Base-by-base conservation (phyloP, 2,888 invertebrate species). In the Catocala fraxini region DNA sequence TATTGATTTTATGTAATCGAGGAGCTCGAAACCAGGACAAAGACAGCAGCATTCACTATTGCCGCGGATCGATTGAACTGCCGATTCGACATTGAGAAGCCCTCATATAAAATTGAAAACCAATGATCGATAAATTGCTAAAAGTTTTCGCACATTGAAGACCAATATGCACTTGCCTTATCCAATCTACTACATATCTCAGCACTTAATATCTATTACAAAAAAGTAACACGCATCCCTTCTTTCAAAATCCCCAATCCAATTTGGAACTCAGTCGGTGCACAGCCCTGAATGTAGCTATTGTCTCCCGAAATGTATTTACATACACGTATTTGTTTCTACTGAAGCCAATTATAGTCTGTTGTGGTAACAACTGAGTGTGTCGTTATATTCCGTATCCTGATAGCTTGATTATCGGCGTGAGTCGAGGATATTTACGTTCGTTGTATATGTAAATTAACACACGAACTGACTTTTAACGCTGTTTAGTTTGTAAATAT, bases 391-490 rank as follows among this genome's bases (percentile, higher is more conserved):
- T 41, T 39, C 13, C 42, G 62, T 61, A 48, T 46, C 46, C 6
- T 59, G 59, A 53, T 60, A 51, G 59, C 56, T 64, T 60, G 56
- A 64, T 57, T 60, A 57, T 60, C 33, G 33, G 41, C 42, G 25
- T 42, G 41, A 39, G n/a, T 9, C n/a, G 33, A 4, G 15, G 12
- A 25, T 43, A 13, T 43, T 42, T 52, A 33, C 7, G 12, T 39
- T 39, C 35, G 35, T n/a, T 34, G 13, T 25, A 59, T 48, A 48
- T 48, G 25, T 25, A 25, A 25, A 25, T 25, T 25, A 25, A 4
- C 3, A 25, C 25, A 25, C 25, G 3, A 25, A 25, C 25, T 25
- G 25, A 25, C 25, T 25, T 25, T 25, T 3, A 4, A 25, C 25
- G 25, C 25, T 25, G 25, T 25, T 25, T 25, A 25, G 25, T 25